Evolutionary conservation across 2,797 vertebrate species (phyloP), one percentile per base, ranked within the genome.

Genomic region (Zalophus californianus): DNA sequence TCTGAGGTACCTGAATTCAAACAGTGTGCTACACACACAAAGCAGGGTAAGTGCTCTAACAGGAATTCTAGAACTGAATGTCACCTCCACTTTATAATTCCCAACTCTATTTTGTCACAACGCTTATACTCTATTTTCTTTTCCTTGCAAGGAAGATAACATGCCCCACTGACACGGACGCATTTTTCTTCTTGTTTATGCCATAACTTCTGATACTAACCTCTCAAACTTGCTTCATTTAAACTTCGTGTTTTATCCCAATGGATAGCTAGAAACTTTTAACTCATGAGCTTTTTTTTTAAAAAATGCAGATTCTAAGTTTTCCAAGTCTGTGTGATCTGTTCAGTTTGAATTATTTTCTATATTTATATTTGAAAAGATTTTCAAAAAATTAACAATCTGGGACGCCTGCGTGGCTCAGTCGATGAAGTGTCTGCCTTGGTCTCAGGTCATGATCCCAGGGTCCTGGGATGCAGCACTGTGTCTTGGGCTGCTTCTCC

Each of bases 131-230:
- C 23, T n/a, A 4, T 29, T 79, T 70, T 86, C 52, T 13, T 56
- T 68, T 93, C 72, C 10, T 93, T 88, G 29, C 16, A 64, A 70
- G 64, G 29, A 93, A 77, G 0, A 13, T 2, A 89, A 50, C n/a
- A 3, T 60, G 7, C 2, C 25, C 68, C 0, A 32, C 2, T 41
- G 32, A 48, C 29, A 44, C 3, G 38, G 66, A 20, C 0, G 4
- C 27, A 20, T 15, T 93, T 87, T 85, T 60, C n/a, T 79, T 27
- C n/a, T 77, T 25, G 5, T 78, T 82, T 32, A 56, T 70, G 15
- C 5, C 2, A 54, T 82, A 85, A 54, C 10, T 80, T 92, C 18
- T 20, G 12, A 50, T 56, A 80, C 14, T 77, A 75, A 91, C 87
- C 56, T 82, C 35, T 18, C 73, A 72, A 64, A 21, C 60, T 75